Evolutionary conservation across 2,888 invertebrate genomes (phyloP).

Genomic region (Drosophila hawaiiensis): DNA sequence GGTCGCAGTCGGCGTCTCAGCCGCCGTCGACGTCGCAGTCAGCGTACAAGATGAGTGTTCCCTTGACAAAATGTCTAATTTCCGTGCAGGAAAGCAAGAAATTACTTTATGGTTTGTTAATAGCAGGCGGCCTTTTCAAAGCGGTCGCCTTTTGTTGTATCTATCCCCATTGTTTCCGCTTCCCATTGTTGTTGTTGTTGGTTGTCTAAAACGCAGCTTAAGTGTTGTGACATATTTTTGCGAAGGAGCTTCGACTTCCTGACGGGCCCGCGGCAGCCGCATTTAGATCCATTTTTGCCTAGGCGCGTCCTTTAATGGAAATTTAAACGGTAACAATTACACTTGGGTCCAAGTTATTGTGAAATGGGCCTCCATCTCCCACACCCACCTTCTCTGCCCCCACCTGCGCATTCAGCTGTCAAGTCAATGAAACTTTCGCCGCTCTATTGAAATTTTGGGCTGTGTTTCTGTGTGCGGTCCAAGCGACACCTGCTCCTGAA

Average conservation of each 20-base stretch:
- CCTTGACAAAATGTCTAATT: constrained; percentile 82
- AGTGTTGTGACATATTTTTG: constrained; percentile 75
- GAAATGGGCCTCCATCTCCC: background rate
- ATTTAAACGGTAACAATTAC: constrained; percentile 80
- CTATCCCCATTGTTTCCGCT: constrained; percentile 58
- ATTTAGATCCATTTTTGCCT: constrained; percentile 49
- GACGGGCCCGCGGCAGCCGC: constrained; percentile 33
- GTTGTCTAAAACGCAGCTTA: constrained; percentile 63
- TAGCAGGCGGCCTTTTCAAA: constrained; percentile 73
- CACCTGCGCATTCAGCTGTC: constrained; percentile 52
- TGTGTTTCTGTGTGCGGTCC: constrained; percentile 34
- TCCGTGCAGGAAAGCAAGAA: constrained; percentile 81
- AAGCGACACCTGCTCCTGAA: constrained; percentile 49
- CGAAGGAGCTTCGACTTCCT: constrained; percentile 27
- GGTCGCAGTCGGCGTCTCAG: constrained; percentile 11
- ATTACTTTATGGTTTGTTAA: constrained; percentile 82
- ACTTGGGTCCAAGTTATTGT: constrained; percentile 62
- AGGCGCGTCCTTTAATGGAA: constrained; percentile 71
- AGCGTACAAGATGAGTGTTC: constrained; percentile 62
- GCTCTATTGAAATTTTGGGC: constrained; percentile 66
- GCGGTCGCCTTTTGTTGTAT: constrained; percentile 59
- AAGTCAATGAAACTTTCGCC: constrained; percentile 73
- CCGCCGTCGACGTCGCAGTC: constrained; percentile 17
- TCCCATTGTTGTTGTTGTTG: constrained; percentile 14
- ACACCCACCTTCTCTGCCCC: background rate